Evolutionary conservation across 92 coral and sea anemone species (phyloP).

Genomic region (Desmophyllum pertusum): DNA sequence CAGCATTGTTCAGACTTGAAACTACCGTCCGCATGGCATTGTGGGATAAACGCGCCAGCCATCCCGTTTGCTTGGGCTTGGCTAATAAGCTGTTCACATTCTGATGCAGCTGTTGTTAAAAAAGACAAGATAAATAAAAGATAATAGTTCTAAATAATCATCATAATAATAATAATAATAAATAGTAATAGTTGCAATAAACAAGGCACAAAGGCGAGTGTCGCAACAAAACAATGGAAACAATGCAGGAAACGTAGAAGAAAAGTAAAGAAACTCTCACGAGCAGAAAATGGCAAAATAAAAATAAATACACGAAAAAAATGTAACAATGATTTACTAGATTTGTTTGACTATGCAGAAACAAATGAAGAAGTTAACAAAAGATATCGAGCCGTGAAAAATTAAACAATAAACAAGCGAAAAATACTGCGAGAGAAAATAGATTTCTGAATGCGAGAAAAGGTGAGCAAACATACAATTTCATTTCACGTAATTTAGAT

Average conservation of each 20-base stretch:
- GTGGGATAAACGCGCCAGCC: slow-evolving; percentile 62
- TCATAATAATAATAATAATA: background rate
- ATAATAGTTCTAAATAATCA: background rate
- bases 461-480: background rate
- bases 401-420: background rate
- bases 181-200: background rate
- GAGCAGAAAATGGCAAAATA: background rate
- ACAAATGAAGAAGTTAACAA: background rate
- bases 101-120: slow-evolving; percentile 28
- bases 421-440: background rate
- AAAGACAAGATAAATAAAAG: too few relatives aligned
- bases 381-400: background rate
- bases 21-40: slow-evolving; percentile 59
- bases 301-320: background rate
- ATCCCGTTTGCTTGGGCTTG: slow-evolving; percentile 32
- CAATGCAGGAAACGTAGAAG: background rate
- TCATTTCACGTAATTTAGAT: too few relatives aligned
- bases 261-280: background rate
- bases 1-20: slow-evolving; percentile 69
- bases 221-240: background rate
- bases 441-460: background rate
- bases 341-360: background rate
- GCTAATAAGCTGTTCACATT: slow-evolving; percentile 43
- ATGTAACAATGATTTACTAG: too few relatives aligned
- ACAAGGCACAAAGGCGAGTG: background rate